These are phyloP conservation scores for Philereme vetulata DNA, from an alignment of 2,888 invertebrate genomes.

Conservation along the genomic window DNA sequence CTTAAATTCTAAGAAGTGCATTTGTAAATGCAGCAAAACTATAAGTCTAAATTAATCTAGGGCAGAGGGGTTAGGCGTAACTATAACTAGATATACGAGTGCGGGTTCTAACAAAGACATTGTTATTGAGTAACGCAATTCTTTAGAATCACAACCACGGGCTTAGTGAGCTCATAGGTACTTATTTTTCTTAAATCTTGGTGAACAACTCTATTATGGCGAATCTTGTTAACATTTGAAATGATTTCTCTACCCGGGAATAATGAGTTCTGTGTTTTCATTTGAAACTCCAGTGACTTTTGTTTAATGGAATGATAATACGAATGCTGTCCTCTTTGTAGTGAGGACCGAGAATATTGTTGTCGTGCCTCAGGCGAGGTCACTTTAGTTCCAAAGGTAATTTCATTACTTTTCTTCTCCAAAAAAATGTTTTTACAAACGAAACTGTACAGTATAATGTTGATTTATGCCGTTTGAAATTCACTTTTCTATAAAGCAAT, in stretches of 20 bases:
- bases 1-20: no score
- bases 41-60: no score
- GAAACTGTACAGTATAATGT: slow-evolving; percentile 67
- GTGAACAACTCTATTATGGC: slow-evolving; percentile 79
- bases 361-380: slow-evolving; percentile 76
- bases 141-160: slow-evolving; percentile 58
- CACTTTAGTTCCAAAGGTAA: slow-evolving; percentile 79
- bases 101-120: slow-evolving; percentile 24
- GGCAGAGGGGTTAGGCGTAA: no score
- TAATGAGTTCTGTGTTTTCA: slow-evolving; percentile 83
- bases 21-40: no score
- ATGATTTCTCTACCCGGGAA: slow-evolving; percentile 79
- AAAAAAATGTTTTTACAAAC: slow-evolving; percentile 66
- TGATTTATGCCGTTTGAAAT: slow-evolving; percentile 64
- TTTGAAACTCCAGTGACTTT: slow-evolving; percentile 82
- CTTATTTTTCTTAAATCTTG: slow-evolving; percentile 82
- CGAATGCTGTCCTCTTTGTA: slow-evolving; percentile 80
- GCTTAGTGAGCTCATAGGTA: slow-evolving; percentile 50
- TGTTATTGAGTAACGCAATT: slow-evolving; percentile 56
- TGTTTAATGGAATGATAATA: slow-evolving; percentile 84
- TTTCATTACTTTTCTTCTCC: slow-evolving; percentile 67
- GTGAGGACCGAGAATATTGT: slow-evolving; percentile 75
- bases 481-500: slow-evolving; percentile 58
- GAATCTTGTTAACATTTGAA: slow-evolving; percentile 83
- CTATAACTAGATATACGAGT: no score